Percentiles rank a stretch among this genome's conserved stretches.
These are phyloP conservation scores for Drosophila bocqueti DNA, from an alignment of 1,140 invertebrate genomes.

Conservation along the genomic window DNA sequence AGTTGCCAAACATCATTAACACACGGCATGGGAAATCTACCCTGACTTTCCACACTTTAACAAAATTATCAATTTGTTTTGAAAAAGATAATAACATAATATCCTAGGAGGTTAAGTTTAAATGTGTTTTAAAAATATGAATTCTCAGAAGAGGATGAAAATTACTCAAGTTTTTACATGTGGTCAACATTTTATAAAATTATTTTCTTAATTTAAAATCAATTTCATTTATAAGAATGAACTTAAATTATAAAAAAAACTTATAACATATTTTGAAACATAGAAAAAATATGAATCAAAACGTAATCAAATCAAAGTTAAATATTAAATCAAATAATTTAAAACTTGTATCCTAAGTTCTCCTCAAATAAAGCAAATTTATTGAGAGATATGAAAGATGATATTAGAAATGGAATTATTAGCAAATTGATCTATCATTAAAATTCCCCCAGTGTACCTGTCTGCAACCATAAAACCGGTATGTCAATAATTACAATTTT, in stretches of 20 bases:
- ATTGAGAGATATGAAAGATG: background rate
- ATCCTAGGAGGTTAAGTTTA: background rate
- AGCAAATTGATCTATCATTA: too few relatives aligned
- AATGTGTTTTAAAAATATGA: background rate
- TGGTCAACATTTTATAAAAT: background rate
- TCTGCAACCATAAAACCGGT: slow-evolving; percentile 24
- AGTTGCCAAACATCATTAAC: slow-evolving; percentile 68
- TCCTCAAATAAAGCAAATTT: background rate
- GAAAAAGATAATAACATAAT: background rate
- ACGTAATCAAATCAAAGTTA: too few relatives aligned
- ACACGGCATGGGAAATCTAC: slow-evolving; percentile 12
- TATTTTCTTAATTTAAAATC: too few relatives aligned
- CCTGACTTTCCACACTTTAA: slow-evolving; percentile 20
- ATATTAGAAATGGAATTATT: too few relatives aligned
- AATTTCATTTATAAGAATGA: too few relatives aligned
- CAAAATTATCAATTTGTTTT: background rate
- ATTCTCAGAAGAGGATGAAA: background rate
- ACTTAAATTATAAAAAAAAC: too few relatives aligned
- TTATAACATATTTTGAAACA: too few relatives aligned
- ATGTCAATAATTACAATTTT: slow-evolving; percentile 56
- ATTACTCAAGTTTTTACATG: background rate
- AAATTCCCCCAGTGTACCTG: background rate
- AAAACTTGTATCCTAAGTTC: background rate
- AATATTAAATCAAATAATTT: background rate
- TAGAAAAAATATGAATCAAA: too few relatives aligned